Conservation (phyloP, 2,888 invertebrate species). For the Prosopocoilus inquinatus region DNA sequence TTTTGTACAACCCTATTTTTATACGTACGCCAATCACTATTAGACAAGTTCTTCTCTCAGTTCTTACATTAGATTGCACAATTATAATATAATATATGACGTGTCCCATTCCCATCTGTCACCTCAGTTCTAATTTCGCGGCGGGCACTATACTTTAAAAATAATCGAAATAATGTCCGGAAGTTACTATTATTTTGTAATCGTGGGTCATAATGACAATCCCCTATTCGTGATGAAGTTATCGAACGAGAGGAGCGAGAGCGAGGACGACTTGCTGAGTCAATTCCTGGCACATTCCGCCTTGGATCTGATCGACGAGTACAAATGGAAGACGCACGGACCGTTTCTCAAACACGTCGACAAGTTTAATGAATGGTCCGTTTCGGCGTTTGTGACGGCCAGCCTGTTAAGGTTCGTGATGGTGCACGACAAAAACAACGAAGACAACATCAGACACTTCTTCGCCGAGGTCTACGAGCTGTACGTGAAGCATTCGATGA, state of each 20-base stretch:
- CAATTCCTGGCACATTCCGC: conserved; percentile 97
- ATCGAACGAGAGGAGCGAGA: neutral
- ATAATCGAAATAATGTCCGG: too few species aligned
- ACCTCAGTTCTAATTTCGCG: too few species aligned
- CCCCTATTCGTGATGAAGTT: conserved; percentile 4
- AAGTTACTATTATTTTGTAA: conserved; percentile 4
- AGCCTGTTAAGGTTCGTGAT: conserved; percentile 89
- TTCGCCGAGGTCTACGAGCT: conserved; percentile 94
- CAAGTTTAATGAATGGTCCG: conserved; percentile 97
- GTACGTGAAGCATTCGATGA: conserved; percentile 86
- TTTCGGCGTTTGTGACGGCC: conserved; percentile 94
- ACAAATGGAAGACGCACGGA: conserved; percentile 85
- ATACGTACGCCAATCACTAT: too few species aligned
- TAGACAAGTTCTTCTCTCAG: too few species aligned
- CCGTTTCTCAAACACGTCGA: conserved; percentile 93
- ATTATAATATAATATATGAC: too few species aligned
- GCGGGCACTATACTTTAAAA: too few species aligned
- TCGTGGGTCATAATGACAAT: conserved; percentile 1
- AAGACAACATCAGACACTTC: conserved; percentile 93
- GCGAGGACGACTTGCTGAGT: conserved; percentile 56
- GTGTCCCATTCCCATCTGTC: too few species aligned
- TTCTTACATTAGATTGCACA: too few species aligned
- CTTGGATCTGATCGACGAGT: conserved; percentile 89
- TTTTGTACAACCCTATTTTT: too few species aligned
- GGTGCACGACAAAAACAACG: conserved; percentile 90